Conservation (phyloP, 2,113 vertebrate genomes). For the Erinaceus europaeus region DNA sequence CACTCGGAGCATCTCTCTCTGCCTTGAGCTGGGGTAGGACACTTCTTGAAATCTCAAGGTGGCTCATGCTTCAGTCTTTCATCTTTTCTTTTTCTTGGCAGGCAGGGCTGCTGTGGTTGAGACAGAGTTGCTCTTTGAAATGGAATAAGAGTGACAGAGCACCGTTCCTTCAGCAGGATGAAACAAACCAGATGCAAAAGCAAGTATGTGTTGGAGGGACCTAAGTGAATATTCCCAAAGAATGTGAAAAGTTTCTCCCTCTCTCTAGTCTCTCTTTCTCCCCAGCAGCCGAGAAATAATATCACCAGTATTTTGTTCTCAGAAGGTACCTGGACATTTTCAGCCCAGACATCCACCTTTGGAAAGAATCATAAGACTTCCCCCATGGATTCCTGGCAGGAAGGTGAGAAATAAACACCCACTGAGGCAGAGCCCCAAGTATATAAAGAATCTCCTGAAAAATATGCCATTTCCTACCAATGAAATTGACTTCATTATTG, state of each 20-base stretch:
- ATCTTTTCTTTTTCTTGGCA: slow-evolving; percentile 62
- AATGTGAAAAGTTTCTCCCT: slow-evolving; percentile 56
- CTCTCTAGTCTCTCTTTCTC: too few species aligned
- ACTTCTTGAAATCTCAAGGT: slow-evolving; percentile 67
- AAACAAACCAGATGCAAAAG: slow-evolving; percentile 55
- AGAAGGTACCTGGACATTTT: slow-evolving; percentile 53
- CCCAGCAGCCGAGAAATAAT: slow-evolving; percentile 21
- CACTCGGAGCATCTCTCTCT: background rate
- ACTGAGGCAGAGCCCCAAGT: background rate
- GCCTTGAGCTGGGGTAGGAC: slow-evolving; percentile 30
- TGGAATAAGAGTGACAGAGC: slow-evolving; percentile 51
- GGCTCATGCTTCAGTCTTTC: slow-evolving; percentile 34
- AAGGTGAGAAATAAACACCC: slow-evolving; percentile 41
- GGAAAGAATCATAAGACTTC: slow-evolving; percentile 2
- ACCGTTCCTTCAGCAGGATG: slow-evolving; percentile 50
- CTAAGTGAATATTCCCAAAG: slow-evolving; percentile 25
- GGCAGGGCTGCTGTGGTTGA: slow-evolving; percentile 69
- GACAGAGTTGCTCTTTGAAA: slow-evolving; percentile 75
- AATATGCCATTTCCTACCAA: background rate
- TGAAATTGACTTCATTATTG: slow-evolving; percentile 35
- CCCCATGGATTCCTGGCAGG: slow-evolving; percentile 12
- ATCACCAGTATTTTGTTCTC: slow-evolving; percentile 53
- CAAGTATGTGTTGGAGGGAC: slow-evolving; percentile 16
- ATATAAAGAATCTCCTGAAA: background rate
- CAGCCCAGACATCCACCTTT: slow-evolving; percentile 44